Percentiles rank a stretch among this genome's conserved stretches.
Conservation (phyloP, 2,797 vertebrate genomes). For the Eremophila alpestris region DNA sequence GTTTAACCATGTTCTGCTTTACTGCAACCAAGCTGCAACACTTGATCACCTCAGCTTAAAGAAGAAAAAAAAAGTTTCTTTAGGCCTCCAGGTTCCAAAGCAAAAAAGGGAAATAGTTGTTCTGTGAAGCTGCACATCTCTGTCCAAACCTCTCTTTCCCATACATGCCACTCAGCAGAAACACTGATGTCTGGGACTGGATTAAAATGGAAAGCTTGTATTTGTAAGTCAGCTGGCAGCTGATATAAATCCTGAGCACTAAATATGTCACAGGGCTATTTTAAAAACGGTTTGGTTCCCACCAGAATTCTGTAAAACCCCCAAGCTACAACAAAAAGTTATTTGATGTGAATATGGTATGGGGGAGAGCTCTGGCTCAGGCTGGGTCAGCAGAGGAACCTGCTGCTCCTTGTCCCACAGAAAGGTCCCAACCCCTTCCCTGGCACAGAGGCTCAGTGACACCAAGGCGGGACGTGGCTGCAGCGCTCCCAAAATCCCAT, state of each 20-base stretch:
- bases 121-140: not conserved
- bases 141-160: not conserved
- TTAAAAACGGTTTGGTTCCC: not conserved
- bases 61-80: not conserved
- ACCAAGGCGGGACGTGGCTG: not conserved
- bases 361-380: not conserved
- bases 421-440: not conserved
- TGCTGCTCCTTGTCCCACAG: not conserved
- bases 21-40: not conserved
- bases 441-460: not conserved
- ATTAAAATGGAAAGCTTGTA: constrained; percentile 12
- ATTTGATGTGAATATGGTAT: not conserved
- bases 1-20: not conserved
- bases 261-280: not conserved
- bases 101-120: not conserved
- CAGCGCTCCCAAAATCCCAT: not conserved
- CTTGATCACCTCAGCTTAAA: not conserved
- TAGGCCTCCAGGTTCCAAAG: not conserved
- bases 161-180: not conserved
- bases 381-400: not conserved
- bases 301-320: not conserved
- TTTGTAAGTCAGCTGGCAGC: not conserved
- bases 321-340: not conserved
- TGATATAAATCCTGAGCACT: not conserved
- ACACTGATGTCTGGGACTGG: not conserved